Percentiles rank a stretch among this genome's conserved stretches.
Conservation (phyloP, 2,888 invertebrate species). For the Plebejus argus region DNA sequence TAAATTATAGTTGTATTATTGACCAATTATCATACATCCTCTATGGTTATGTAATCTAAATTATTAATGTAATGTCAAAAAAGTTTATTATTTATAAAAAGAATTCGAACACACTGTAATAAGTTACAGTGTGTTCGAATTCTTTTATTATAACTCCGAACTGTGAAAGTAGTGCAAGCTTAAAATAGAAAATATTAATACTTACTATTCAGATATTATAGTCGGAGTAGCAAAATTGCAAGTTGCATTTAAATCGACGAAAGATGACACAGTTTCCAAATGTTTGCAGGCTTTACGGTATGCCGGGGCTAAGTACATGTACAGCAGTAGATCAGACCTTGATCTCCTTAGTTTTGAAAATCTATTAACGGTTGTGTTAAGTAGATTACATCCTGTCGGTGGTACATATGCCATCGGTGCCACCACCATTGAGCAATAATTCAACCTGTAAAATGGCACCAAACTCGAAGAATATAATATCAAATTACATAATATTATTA, state of each 20-base stretch:
- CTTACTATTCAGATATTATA: neutral
- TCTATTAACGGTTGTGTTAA: neutral
- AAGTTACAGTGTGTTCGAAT: no score
- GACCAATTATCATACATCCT: no score
- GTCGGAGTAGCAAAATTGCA: neutral
- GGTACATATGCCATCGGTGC: constrained; percentile 6
- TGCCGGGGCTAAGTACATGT: neutral
- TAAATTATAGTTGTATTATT: no score
- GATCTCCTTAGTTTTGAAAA: neutral
- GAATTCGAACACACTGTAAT: no score
- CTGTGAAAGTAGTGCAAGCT: neutral
- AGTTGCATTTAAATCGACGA: neutral
- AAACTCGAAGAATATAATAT: no score
- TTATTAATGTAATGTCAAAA: no score
- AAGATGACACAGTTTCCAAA: neutral
- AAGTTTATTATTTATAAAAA: no score
- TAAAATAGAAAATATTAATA: neutral
- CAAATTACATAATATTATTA: neutral
- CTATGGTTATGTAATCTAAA: no score
- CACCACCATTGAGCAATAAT: neutral
- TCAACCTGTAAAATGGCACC: neutral
- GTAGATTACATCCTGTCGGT: neutral
- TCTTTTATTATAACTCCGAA: no score
- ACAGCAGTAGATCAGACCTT: neutral
- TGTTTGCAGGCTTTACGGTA: neutral